Percentiles rank a stretch among this genome's conserved stretches.
These are phyloP conservation scores for Calliopum simillimum DNA, from an alignment of 2,888 invertebrate genomes.

Conservation along the genomic window DNA sequence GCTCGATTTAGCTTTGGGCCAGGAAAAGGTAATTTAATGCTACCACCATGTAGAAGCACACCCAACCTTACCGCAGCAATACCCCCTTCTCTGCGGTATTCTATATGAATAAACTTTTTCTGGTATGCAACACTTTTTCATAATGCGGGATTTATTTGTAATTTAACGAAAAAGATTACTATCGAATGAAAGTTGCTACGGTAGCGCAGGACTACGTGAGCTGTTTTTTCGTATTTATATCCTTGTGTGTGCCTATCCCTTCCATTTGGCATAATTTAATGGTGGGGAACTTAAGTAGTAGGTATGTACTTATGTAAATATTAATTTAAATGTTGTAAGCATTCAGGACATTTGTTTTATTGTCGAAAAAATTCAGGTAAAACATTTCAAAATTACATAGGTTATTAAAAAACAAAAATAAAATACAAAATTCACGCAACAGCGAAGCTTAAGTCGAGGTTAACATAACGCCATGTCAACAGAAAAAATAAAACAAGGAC, in stretches of 20 bases:
- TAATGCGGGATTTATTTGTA: constrained; percentile 48
- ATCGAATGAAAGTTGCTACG: constrained; percentile 39
- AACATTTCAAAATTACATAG: no score
- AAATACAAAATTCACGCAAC: no score
- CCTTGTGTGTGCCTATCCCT: background rate
- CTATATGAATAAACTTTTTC: constrained; percentile 41
- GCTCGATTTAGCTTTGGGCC: constrained; percentile 50
- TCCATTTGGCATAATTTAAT: background rate
- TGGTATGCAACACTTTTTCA: constrained; percentile 36
- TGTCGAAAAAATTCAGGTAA: no score
- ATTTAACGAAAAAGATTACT: constrained; percentile 45
- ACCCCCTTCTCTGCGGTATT: background rate
- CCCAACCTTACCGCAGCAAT: background rate
- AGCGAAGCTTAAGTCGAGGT: no score
- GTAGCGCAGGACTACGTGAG: background rate
- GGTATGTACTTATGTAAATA: constrained; percentile 23
- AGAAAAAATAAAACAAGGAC: no score
- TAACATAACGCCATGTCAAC: no score
- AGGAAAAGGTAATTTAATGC: constrained; percentile 58
- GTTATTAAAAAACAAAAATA: no score
- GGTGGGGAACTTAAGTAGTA: no score
- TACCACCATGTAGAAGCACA: constrained; percentile 43
- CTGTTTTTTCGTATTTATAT: background rate
- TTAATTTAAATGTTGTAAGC: constrained; percentile 1
- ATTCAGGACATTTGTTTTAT: no score